A percentile compares a stretch with the other conserved stretches of the same genome.
These are phyloP conservation scores for Megalurothrips usitatus DNA, from an alignment of 2,888 invertebrate species.

Conservation along the genomic window DNA sequence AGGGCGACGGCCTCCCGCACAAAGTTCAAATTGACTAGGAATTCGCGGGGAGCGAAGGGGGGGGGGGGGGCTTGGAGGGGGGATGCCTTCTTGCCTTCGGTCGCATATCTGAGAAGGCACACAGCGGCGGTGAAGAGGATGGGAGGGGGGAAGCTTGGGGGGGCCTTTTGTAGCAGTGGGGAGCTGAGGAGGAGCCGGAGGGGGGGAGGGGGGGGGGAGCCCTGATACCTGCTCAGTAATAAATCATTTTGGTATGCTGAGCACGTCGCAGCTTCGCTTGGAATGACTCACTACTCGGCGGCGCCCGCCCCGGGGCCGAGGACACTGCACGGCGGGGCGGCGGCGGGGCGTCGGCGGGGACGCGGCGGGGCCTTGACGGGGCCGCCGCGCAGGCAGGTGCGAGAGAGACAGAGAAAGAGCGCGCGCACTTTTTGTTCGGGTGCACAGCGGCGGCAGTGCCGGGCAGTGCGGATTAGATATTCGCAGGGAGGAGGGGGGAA, in stretches of 20 bases:
- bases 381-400: neutral
- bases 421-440: too few species aligned
- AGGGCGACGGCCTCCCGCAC: neutral
- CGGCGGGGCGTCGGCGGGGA: too few species aligned
- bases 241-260: constrained; percentile 9
- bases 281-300: constrained; percentile 16
- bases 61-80: too few species aligned
- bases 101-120: neutral
- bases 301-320: neutral
- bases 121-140: neutral
- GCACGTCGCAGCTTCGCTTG: constrained; percentile 13
- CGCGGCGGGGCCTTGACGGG: neutral
- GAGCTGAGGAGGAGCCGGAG: neutral
- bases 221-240: constrained; percentile 13
- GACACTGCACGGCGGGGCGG: neutral
- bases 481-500: too few species aligned
- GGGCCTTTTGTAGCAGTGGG: too few species aligned
- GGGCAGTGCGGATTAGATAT: too few species aligned
- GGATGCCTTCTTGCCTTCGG: neutral
- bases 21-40: constrained; percentile 25
- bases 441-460: too few species aligned
- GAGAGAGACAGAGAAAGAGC: too few species aligned
- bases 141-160: neutral
- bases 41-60: neutral
- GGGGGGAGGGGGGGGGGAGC: neutral